These are phyloP conservation scores for Caenorhabditis wallacei DNA, from an alignment of 2,888 invertebrate genomes.

Conservation along the genomic window DNA sequence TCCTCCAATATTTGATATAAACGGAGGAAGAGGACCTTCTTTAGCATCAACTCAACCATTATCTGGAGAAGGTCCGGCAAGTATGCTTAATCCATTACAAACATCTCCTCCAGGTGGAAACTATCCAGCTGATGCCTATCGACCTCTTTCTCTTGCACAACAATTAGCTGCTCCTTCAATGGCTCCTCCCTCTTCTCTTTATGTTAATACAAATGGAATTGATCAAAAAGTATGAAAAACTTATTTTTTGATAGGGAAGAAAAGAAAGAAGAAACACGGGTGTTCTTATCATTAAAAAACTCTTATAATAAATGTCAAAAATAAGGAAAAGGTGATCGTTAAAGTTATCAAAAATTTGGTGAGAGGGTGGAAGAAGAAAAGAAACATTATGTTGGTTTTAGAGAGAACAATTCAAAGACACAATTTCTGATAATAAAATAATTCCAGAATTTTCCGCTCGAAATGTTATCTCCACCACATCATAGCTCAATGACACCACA, in stretches of 20 bases:
- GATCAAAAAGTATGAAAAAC: conserved; percentile 42
- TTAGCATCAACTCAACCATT: conserved; percentile 42
- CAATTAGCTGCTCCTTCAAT: conserved; percentile 68
- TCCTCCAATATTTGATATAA: conserved; percentile 59
- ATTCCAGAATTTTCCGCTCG: conserved; percentile 31
- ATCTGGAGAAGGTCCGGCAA: conserved; percentile 61
- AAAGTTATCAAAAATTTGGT: background rate
- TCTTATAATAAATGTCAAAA: conserved; percentile 19
- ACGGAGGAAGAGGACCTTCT: conserved; percentile 19
- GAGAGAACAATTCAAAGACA: background rate
- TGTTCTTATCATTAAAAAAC: conserved; percentile 22
- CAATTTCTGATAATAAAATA: background rate
- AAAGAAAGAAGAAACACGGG: conserved; percentile 4
- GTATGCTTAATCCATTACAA: conserved; percentile 62
- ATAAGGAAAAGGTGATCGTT: background rate
- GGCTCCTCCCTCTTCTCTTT: conserved; percentile 35
- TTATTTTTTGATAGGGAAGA: background rate
- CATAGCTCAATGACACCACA: conserved; percentile 46
- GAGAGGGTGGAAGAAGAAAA: background rate
- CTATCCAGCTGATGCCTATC: conserved; percentile 49
- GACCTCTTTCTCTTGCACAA: conserved; percentile 60
- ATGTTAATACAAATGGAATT: conserved; percentile 51
- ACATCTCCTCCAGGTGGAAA: conserved; percentile 10
- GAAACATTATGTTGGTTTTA: too few relatives aligned
- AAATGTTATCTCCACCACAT: conserved; percentile 48